phyloP scores from a whole-genome alignment of 2,888 invertebrate species.

The Lydus trimaculatus region DNA sequence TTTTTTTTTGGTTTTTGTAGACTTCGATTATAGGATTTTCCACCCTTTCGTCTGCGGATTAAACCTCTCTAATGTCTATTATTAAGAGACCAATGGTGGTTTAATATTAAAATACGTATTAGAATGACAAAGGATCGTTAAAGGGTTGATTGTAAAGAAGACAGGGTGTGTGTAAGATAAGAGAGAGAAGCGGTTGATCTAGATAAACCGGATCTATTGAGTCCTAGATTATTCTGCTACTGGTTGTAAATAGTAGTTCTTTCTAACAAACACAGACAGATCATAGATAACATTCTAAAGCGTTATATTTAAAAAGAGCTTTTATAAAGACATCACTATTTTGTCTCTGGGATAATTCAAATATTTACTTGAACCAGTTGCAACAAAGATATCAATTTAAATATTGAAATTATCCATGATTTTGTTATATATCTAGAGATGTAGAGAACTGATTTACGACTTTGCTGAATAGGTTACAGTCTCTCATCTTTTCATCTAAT shows the following conservation, averaged over 20 bases:
- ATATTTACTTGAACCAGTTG: no score
- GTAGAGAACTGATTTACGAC: no score
- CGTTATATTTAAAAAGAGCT: no score
- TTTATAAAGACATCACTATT: slow-evolving; percentile 7
- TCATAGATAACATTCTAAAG: slow-evolving; percentile 9
- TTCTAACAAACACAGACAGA: slow-evolving; percentile 2
- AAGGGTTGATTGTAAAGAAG: background rate
- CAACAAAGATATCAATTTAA: no score
- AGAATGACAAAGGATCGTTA: slow-evolving; percentile 43
- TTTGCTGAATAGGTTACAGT: no score
- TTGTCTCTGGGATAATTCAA: no score
- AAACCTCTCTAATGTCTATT: background rate
- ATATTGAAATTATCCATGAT: no score
- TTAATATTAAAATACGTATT: slow-evolving; percentile 52
- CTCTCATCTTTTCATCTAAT: background rate
- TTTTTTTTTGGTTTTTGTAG: background rate
- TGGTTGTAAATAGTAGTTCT: background rate
- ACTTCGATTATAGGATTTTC: no score
- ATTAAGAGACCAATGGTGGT: slow-evolving; percentile 42
- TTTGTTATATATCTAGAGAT: no score
- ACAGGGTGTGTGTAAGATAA: background rate
- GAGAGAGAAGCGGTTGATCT: slow-evolving; percentile 14
- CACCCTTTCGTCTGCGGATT: background rate
- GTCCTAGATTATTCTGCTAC: slow-evolving; percentile 4
- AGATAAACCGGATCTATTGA: slow-evolving; percentile 15